Evolutionary conservation across 2,888 invertebrate genomes (phyloP).

Genomic region (Oxycera nigricornis): DNA sequence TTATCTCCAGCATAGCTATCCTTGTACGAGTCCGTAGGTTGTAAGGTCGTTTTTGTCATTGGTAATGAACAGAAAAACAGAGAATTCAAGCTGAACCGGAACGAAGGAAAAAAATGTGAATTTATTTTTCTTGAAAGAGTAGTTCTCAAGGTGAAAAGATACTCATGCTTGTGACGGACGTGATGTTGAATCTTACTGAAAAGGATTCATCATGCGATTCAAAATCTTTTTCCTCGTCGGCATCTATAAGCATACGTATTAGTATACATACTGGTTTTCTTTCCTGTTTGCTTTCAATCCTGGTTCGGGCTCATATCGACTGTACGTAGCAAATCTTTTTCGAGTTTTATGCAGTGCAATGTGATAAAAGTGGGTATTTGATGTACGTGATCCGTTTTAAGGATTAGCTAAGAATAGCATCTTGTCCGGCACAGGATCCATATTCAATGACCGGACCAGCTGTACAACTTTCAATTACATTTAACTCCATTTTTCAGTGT

Average conservation of each 20-base stretch:
- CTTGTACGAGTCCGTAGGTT: too few species aligned
- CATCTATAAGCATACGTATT: not conserved
- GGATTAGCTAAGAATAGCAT: not conserved
- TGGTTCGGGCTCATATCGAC: not conserved
- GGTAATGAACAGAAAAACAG: conserved; percentile 22
- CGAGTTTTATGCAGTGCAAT: conserved; percentile 6
- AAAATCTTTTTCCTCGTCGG: conserved; percentile 2
- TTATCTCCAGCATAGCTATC: too few species aligned
- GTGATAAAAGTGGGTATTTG: conserved; percentile 15
- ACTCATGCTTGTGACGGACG: conserved; percentile 35
- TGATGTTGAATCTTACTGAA: conserved; percentile 39
- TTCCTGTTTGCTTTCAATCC: conserved; percentile 18
- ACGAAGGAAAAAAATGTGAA: not conserved
- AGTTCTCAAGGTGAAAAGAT: conserved; percentile 36
- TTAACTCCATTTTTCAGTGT: conserved; percentile 25
- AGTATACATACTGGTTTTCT: conserved; percentile 1
- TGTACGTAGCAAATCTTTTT: conserved; percentile 19
- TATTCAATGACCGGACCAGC: conserved; percentile 23
- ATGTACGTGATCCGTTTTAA: conserved; percentile 31
- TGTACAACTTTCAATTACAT: too few species aligned
- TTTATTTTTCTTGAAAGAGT: not conserved
- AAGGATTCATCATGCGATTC: conserved; percentile 35
- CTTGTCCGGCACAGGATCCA: not conserved
- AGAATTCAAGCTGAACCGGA: not conserved
- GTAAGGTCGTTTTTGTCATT: not conserved